Evolutionary conservation across 2,113 vertebrate genomes (phyloP), one percentile per base, ranked within the genome.

Genomic region (Marcusenius ussheri): DNA sequence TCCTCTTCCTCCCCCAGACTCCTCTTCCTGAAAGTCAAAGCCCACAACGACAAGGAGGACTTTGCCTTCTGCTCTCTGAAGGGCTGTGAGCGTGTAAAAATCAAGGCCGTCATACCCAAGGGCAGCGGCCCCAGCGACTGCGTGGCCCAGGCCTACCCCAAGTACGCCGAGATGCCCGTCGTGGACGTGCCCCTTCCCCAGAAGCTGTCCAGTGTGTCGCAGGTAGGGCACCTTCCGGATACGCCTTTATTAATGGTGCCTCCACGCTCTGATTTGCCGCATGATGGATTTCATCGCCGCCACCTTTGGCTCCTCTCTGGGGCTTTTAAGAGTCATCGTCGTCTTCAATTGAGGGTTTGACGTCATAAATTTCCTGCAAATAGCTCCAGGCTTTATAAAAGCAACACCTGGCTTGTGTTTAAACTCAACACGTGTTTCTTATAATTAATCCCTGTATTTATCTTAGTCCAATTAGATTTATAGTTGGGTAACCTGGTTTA

Each of bases 51-150:
- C 87, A 97, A 95, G 90, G 97, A 98, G 46, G 94, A 93, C 35
- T 98, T 97, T 47, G 97, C 98, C 88, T 99, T 99, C 95, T 99
- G 98, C 94, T 99, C 98, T 0, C 90, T 95, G 51, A 97, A 96
- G 90, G 98, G 98, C 84, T 99, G 98, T 1, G 98, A 99, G 93
- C 91, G 98, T 62, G 95, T 99, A 11, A 97, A 96, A 93, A 97
- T 99, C 89, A 98, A 96, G 91, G 98, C 98, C 0, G 70, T 94
- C 58, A 93, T 99, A 85, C 98, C 98, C 0, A 95, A 92, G 91
- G 93, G 94, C 0, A 96, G 97, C 0, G 95, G 94, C 0, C 5
- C 96, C 92, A 99, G 98, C 0, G 95, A 99, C 96, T 99, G 98
- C 92, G 93, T 96, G 84, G 95, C 95, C 74, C 84, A 92, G 0